Evolutionary conservation across 1,140 invertebrate genomes (phyloP), one percentile per base, ranked within the genome.

Genomic region (Temnothorax curvispinosus): DNA sequence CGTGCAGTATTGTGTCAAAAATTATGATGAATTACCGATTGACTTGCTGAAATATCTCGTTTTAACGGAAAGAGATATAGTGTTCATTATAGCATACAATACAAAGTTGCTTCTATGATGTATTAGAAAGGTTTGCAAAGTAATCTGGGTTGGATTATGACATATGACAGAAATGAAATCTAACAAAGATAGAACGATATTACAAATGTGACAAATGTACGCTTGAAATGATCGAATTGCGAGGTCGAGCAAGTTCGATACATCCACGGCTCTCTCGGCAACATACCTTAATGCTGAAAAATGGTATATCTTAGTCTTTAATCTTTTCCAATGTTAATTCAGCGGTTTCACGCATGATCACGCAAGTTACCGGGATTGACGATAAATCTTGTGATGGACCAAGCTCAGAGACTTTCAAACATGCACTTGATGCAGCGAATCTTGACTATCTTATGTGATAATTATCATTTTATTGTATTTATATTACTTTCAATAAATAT

Each of bases 401-500:
- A 86, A 78, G 65, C 18, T 67, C 60, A 64, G 76, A 86, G 15
- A 87, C 69, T 87, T 84, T 84, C 50, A 54, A 75, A 44, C 64
- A 47, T 58, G 85, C 88, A 82, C 82, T 67, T n/a, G 81, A 27
- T n/a, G 65, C 82, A 44, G 65, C 86, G 81, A 27, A 82, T 75
- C 50, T 77, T 75, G 54, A 85, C 80, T 65, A 75, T 90, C 71
- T 88, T 90, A 75, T 76, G 44, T 82, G 75, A 84, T 86, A 65
- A 90, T 67, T 86, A 86, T 35, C 77, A 50, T 78, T 88, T 88
- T 67, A 90, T 58, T 90, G 89, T 91, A 90, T 90, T 91, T 91
- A 91, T 86, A 88, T 90, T 88, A 86, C 87, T 88, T 78, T 90
- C 89, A 91, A 91, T 91, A 91, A 91, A 91, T 80, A 67, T 88